phyloP scores from a whole-genome alignment of 2,888 invertebrate genomes.

The Tetanocera ferruginea region DNA sequence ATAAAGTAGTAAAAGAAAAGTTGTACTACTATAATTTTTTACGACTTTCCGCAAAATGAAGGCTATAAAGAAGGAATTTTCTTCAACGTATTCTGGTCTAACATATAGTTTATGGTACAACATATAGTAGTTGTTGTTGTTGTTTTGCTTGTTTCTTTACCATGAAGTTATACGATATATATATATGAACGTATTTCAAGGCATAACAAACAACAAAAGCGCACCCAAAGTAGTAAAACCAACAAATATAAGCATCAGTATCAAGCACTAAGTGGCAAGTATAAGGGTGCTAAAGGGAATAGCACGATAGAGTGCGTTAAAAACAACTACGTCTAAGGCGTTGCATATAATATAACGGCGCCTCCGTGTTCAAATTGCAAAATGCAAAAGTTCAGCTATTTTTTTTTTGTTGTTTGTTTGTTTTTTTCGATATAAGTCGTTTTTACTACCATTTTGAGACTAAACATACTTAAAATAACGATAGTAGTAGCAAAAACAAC shows the following conservation, averaged over 20 bases:
- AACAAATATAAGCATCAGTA: not conserved
- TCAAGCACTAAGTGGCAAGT: not conserved
- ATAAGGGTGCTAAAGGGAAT: not conserved
- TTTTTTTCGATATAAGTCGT: not conserved
- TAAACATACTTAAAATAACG: slow-evolving; percentile 22
- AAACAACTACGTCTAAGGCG: slow-evolving; percentile 1
- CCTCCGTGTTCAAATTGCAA: slow-evolving; percentile 35
- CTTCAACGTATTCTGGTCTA: slow-evolving; percentile 52
- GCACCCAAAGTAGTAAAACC: not conserved
- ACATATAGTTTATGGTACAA: not conserved
- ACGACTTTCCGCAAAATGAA: slow-evolving; percentile 61
- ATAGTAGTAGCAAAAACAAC: not conserved
- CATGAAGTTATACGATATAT: not conserved
- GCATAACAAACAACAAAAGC: not conserved
- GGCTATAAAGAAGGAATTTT: slow-evolving; percentile 52
- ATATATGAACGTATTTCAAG: slow-evolving; percentile 55
- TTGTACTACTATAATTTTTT: slow-evolving; percentile 32
- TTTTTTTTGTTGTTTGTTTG: not conserved
- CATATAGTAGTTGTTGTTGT: not conserved
- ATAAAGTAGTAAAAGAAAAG: slow-evolving; percentile 32
- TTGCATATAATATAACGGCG: slow-evolving; percentile 38
- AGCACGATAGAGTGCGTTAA: not conserved
- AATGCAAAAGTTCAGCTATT: slow-evolving; percentile 9
- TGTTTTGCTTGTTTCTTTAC: not conserved
- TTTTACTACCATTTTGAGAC: slow-evolving; percentile 41